Evolutionary conservation across 2,113 vertebrate genomes (phyloP).

Genomic region (Phylloscopus trochiloides): DNA sequence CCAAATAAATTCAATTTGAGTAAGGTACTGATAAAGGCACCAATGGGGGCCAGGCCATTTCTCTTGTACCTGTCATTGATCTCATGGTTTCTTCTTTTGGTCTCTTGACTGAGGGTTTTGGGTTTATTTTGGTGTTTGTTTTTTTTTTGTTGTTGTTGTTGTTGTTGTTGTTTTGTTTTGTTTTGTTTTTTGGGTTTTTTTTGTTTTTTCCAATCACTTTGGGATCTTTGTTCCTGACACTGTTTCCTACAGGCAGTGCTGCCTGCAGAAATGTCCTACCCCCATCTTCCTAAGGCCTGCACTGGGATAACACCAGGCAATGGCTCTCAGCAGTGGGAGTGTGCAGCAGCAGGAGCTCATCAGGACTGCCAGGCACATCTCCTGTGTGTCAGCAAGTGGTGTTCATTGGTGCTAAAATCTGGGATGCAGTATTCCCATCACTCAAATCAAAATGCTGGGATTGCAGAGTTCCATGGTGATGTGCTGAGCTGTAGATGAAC

Average conservation of each 20-base stretch:
- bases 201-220: neutral
- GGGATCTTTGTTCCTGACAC: neutral
- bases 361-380: fast-evolving
- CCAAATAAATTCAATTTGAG: neutral
- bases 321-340: neutral
- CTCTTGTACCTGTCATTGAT: neutral
- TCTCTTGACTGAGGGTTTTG: neutral
- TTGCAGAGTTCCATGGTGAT: fast-evolving
- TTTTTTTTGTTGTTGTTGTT: neutral
- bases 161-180: neutral
- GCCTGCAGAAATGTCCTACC: neutral
- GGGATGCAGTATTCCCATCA: neutral
- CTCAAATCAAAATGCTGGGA: neutral
- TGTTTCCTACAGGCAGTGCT: neutral
- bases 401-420: neutral
- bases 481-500: neutral
- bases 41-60: neutral
- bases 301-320: neutral
- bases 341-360: neutral
- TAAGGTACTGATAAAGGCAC: neutral
- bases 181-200: neutral
- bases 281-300: fast-evolving
- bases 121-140: no score
- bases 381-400: neutral
- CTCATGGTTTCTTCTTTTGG: neutral